These are phyloP conservation scores for Tipula vernalis DNA, from an alignment of 2,888 invertebrate species.

Conservation along the genomic window DNA sequence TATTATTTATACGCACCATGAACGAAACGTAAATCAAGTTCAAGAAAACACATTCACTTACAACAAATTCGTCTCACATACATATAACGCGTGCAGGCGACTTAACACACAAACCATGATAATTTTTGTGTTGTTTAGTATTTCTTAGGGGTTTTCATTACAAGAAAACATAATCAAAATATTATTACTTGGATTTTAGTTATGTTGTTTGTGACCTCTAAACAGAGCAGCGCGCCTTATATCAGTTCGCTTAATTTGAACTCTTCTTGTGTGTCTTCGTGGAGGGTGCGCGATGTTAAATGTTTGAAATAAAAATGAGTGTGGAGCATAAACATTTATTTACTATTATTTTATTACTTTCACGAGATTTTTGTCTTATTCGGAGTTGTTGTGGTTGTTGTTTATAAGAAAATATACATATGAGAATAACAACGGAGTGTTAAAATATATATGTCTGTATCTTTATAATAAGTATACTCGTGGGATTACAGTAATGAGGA, in stretches of 20 bases:
- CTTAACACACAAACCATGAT: too few species aligned
- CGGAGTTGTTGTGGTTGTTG: background rate
- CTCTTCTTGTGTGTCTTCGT: too few species aligned
- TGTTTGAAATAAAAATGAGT: too few species aligned
- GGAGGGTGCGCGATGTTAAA: too few species aligned
- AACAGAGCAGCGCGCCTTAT: too few species aligned
- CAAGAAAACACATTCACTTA: background rate
- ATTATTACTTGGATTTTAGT: too few species aligned
- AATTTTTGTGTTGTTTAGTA: too few species aligned
- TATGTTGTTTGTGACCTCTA: too few species aligned
- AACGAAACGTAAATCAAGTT: background rate
- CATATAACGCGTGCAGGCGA: background rate
- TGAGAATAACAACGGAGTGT: background rate
- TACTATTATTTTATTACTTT: background rate
- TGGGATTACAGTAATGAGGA: background rate
- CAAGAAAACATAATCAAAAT: too few species aligned
- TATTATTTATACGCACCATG: background rate
- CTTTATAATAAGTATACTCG: background rate
- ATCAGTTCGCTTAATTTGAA: too few species aligned
- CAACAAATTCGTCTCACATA: background rate
- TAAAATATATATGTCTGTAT: background rate
- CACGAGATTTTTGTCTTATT: background rate
- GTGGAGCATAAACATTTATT: background rate
- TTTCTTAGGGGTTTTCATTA: too few species aligned
- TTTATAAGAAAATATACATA: background rate